These are phyloP conservation scores for Alviniconcha marisindica DNA, from an alignment of 1,140 invertebrate species.

Conservation along the genomic window DNA sequence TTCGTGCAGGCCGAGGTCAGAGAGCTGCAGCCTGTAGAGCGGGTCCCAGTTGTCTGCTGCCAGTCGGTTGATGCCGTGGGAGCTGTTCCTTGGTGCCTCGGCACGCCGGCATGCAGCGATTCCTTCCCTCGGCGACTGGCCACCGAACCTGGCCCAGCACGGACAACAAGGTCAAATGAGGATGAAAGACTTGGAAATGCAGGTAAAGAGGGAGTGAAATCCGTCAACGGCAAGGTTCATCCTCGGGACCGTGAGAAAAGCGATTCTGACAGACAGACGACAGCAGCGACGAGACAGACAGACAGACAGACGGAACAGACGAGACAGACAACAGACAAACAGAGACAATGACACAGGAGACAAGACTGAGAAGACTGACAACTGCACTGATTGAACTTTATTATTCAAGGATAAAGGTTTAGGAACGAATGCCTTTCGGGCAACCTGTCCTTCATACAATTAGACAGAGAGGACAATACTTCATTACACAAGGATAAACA, in stretches of 20 bases:
- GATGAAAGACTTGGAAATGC: not conserved
- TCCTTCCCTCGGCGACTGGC: not conserved
- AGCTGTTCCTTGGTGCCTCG: not conserved
- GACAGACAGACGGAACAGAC: no score
- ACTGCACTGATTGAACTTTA: no score
- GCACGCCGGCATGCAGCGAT: not conserved
- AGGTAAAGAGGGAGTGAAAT: not conserved
- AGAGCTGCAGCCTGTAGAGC: not conserved
- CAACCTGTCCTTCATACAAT: no score
- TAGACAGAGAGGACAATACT: no score
- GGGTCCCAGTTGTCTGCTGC: conserved; percentile 3
- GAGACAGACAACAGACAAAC: no score
- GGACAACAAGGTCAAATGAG: not conserved
- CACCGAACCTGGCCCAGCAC: no score
- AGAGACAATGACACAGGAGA: no score
- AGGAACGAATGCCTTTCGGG: no score
- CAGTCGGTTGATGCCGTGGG: conserved; percentile 10
- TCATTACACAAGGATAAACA: no score
- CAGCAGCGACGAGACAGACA: not conserved
- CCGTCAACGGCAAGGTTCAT: not conserved
- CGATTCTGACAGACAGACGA: not conserved
- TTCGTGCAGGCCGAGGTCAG: not conserved
- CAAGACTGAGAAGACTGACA: no score
- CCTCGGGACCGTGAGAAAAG: no score
- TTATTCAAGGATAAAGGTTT: no score